A percentile compares a stretch with the other conserved stretches of the same genome.
Conservation (phyloP, 2,797 vertebrate genomes). For the Hemitrygon akajei region DNA sequence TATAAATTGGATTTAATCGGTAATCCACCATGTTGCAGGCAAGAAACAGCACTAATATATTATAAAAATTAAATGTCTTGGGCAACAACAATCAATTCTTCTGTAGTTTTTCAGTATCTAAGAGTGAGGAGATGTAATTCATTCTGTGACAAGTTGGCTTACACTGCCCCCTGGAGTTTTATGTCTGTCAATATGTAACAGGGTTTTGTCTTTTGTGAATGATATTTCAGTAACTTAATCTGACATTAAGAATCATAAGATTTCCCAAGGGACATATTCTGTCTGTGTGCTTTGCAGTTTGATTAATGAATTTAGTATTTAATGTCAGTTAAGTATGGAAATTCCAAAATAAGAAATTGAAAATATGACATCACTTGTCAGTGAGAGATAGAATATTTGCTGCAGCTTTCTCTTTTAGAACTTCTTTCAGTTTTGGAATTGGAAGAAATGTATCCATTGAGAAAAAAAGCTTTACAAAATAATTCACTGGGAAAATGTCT, state of each 20-base stretch:
- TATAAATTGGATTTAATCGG: background rate
- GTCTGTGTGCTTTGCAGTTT: background rate
- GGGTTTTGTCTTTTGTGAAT: background rate
- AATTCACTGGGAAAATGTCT: no score
- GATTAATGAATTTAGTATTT: no score
- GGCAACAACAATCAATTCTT: background rate
- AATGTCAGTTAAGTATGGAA: no score
- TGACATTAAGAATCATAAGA: background rate
- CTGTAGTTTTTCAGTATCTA: background rate
- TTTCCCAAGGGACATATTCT: background rate
- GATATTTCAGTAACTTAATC: background rate
- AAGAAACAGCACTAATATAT: background rate
- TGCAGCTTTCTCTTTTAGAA: background rate
- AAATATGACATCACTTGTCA: background rate
- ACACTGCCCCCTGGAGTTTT: conserved; percentile 28
- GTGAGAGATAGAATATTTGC: background rate
- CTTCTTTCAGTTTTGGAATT: background rate
- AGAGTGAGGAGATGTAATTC: background rate
- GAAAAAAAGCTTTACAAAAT: no score
- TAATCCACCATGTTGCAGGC: background rate
- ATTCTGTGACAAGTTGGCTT: background rate
- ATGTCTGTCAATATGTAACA: no score
- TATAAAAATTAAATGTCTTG: background rate
- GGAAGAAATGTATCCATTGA: background rate
- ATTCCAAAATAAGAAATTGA: no score